Evolutionary conservation across 2,888 invertebrate species (phyloP), one percentile per base, ranked within the genome.

Genomic region (Sarcophaga carnaria): DNA sequence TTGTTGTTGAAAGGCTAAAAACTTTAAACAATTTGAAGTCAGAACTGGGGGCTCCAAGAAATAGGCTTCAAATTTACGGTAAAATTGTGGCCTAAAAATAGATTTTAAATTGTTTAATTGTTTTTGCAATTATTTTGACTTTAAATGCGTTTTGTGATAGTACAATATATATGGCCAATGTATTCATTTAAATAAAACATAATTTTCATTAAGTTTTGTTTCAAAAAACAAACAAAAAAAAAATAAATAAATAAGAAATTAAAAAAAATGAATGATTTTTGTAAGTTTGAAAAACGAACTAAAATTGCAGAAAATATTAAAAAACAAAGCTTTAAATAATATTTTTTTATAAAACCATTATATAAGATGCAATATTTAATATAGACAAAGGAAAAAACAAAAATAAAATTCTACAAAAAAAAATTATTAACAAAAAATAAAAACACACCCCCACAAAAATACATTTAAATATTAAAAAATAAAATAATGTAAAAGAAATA

Each of bases 291-390:
- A 87, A 87, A 82, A 82, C 78, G 64, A 80, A 83, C 70, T 62
- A 81, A 66, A 77, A 71, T 78, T 17, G 64, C 20, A 77, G 75
- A 67, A 85, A 72, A 77, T 59, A 64, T 78, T 78, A 49, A 66
- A 66, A 67, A 75, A 66, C 77, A 80, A 80, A 85, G 81, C 81
- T 83, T 83, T 86, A 86, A 86, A 77, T 62, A 75, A 81, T 78
- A 81, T 88, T 81, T 85, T 81, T 84, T 86, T 78, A 62, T 79
- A 86, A 63, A 75, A 85, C 76, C 78, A 80, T 82, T 37, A 85
- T 84, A 47, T 84, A 88, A 84, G 83, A 69, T 78, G 85, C 81
- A 88, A 83, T 86, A 86, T 86, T 76, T 86, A 83, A 83, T 76
- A 81, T 85, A 86, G 63, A 82, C 14, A 84, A 77, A 77, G 75